Evolutionary conservation across 2,113 vertebrate species (phyloP).

Genomic region (Sphyrna mokarran): DNA sequence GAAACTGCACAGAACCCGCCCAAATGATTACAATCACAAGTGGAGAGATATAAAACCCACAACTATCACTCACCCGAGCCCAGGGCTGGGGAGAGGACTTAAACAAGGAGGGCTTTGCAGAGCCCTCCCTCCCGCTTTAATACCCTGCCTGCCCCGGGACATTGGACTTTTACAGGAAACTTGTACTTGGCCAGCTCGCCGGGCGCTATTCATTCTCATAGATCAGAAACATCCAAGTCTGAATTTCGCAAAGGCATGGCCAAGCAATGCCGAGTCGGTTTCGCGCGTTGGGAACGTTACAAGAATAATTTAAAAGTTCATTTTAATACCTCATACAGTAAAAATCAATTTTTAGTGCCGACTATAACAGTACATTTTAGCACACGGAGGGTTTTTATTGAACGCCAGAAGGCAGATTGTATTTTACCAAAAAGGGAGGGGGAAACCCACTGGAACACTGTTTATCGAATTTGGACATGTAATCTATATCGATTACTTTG

Average conservation of each 20-base stretch:
- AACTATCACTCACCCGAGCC: constrained; percentile 26
- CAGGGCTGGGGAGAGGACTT: neutral
- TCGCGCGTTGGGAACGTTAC: neutral
- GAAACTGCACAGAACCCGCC: constrained; percentile 35
- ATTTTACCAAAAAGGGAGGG: neutral
- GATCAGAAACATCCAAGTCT: neutral
- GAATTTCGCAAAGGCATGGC: too few relatives aligned
- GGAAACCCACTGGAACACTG: neutral
- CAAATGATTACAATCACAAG: constrained; percentile 35
- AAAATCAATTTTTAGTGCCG: constrained; percentile 29
- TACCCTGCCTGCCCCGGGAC: neutral
- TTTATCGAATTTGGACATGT: constrained; percentile 29
- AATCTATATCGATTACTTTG: constrained; percentile 33
- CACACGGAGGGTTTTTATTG: constrained; percentile 20
- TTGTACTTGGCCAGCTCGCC: neutral
- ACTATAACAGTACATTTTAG: constrained; percentile 15
- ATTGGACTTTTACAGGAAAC: neutral
- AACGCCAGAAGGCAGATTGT: neutral
- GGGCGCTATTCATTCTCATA: neutral
- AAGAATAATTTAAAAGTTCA: neutral
- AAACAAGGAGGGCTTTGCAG: neutral
- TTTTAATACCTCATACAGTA: constrained; percentile 19
- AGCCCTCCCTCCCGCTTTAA: neutral
- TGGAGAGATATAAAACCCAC: constrained; percentile 32
- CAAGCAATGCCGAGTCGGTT: neutral